Evolutionary conservation across 1,140 invertebrate species (phyloP).

Genomic region (Papilio aristodemus): DNA sequence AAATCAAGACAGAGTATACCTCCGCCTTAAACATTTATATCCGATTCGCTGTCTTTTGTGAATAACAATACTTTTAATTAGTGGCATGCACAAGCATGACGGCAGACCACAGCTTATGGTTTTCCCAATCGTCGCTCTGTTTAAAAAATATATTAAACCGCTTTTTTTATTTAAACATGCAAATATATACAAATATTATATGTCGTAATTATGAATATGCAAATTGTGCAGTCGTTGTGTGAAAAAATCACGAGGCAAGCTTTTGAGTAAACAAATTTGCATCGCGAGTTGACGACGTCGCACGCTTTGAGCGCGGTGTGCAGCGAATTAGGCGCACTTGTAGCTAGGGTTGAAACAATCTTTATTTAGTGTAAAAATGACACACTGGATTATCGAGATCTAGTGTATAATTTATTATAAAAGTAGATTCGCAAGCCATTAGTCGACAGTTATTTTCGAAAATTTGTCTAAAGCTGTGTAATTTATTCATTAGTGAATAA

Average conservation of each 20-base stretch:
- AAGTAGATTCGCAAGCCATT: too few relatives aligned
- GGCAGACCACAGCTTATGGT: too few relatives aligned
- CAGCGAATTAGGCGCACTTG: conserved; percentile 27
- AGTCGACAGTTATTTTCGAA: too few relatives aligned
- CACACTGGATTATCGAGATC: too few relatives aligned
- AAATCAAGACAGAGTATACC: too few relatives aligned
- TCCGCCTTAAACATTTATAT: too few relatives aligned
- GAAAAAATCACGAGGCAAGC: conserved; percentile 23
- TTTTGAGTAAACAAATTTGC: conserved; percentile 30
- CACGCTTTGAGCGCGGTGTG: conserved; percentile 17
- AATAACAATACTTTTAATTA: too few relatives aligned
- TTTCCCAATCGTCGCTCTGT: background rate
- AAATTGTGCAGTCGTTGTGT: conserved; percentile 21
- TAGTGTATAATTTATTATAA: too few relatives aligned
- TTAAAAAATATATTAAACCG: background rate
- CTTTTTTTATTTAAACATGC: background rate
- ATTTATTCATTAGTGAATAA: too few relatives aligned
- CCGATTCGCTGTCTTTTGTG: too few relatives aligned
- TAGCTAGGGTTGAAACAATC: conserved; percentile 1
- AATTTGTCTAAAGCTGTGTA: too few relatives aligned
- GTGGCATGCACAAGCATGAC: too few relatives aligned
- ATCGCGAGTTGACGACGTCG: conserved; percentile 16
- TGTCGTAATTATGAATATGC: conserved; percentile 26
- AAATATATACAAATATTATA: conserved; percentile 5
- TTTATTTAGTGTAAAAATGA: background rate